phyloP scores from a whole-genome alignment of 2,113 vertebrate genomes.

The Bungarus multicinctus region DNA sequence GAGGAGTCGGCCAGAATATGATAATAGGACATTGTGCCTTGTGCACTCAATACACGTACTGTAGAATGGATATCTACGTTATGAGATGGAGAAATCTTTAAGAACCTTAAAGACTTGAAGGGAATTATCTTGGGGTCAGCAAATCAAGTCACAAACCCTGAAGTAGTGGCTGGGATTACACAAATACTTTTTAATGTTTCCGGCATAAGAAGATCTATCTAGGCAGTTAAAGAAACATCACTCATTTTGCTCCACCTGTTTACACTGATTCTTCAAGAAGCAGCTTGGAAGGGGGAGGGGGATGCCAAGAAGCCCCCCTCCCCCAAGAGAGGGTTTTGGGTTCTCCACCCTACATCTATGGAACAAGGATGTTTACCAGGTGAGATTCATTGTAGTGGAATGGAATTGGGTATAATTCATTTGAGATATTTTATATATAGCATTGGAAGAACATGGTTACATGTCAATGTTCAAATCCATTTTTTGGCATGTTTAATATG shows the following conservation, averaged over 20 bases:
- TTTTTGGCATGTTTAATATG: neutral
- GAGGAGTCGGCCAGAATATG: neutral
- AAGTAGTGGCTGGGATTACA: neutral
- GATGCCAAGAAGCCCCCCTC: slow-evolving; percentile 29
- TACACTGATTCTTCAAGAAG: slow-evolving; percentile 15
- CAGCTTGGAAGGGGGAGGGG: slow-evolving; percentile 26
- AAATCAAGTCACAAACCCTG: neutral
- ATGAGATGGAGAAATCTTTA: neutral
- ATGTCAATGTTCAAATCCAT: neutral
- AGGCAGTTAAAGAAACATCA: neutral
- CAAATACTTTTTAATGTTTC: neutral
- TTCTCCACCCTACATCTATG: neutral
- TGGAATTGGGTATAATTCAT: neutral
- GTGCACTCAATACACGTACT: neutral
- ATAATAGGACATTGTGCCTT: neutral
- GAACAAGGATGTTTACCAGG: neutral
- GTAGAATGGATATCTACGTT: neutral
- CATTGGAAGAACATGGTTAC: neutral
- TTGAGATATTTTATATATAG: neutral
- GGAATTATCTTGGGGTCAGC: neutral
- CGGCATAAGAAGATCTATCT: neutral
- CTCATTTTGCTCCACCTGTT: neutral
- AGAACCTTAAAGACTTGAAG: neutral
- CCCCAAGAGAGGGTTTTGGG: slow-evolving; percentile 18
- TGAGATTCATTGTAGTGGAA: slow-evolving; percentile 6